These are phyloP conservation scores for Tichodroma muraria DNA, from an alignment of 2,113 vertebrate species.

Conservation along the genomic window DNA sequence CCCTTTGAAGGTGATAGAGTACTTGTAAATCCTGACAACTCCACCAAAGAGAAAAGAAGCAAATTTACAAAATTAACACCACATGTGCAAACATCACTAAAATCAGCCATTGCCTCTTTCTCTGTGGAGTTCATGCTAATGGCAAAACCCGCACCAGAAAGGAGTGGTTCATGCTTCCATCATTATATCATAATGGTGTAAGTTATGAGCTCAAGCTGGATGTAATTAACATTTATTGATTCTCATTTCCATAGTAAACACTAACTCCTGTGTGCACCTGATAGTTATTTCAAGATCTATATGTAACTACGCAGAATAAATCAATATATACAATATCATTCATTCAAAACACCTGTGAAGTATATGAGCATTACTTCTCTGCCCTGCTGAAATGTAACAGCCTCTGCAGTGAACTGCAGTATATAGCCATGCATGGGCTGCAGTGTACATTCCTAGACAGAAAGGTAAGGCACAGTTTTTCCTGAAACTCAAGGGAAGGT, in stretches of 20 bases:
- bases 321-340: neutral
- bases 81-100: neutral
- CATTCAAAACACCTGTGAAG: neutral
- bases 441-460: neutral
- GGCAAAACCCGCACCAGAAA: neutral
- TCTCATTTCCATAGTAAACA: conserved; percentile 19
- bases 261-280: neutral
- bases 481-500: neutral
- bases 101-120: neutral
- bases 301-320: conserved; percentile 7
- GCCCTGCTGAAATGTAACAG: neutral
- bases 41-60: neutral
- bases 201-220: conserved; percentile 1
- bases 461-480: neutral
- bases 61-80: neutral
- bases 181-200: neutral
- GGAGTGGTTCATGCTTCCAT: neutral
- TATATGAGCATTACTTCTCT: neutral
- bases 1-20: neutral
- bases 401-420: neutral
- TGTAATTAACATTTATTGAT: conserved; percentile 45
- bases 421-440: neutral
- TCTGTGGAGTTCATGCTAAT: neutral
- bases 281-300: conserved; percentile 27
- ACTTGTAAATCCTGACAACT: neutral